Evolutionary conservation across 2,888 invertebrate genomes (phyloP).

Genomic region (Biston stratarius): DNA sequence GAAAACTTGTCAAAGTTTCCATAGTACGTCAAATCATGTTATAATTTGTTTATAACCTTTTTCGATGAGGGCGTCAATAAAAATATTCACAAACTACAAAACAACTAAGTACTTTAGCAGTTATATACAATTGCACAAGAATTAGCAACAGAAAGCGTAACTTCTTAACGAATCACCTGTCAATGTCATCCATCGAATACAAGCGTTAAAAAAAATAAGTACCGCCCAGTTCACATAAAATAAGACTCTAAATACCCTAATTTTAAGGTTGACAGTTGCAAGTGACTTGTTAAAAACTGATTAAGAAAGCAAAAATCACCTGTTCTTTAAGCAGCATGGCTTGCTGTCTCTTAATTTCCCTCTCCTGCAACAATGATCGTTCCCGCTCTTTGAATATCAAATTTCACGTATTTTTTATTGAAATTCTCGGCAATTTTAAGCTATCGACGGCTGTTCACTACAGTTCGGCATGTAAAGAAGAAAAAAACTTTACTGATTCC

Average conservation of each 20-base stretch:
- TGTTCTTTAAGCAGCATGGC: slow-evolving; percentile 96
- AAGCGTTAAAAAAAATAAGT: too few species aligned
- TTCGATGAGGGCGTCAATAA: too few species aligned
- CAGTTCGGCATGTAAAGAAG: too few species aligned
- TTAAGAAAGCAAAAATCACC: slow-evolving; percentile 84
- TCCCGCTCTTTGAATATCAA: slow-evolving; percentile 19
- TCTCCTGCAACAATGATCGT: slow-evolving; percentile 90
- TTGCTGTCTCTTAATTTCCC: slow-evolving; percentile 96
- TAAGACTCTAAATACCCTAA: too few species aligned
- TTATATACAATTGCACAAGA: not conserved
- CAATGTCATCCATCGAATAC: not conserved
- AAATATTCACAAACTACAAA: not conserved
- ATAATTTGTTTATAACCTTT: too few species aligned
- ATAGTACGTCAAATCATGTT: too few species aligned
- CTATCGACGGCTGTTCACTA: too few species aligned
- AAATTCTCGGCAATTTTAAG: not conserved
- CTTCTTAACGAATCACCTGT: not conserved
- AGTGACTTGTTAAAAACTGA: slow-evolving; percentile 3
- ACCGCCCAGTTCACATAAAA: too few species aligned
- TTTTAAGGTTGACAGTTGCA: not conserved
- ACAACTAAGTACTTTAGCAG: not conserved
- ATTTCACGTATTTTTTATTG: not conserved
- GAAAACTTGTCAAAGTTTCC: too few species aligned
- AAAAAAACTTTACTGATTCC: too few species aligned
- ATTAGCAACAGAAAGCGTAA: not conserved